Evolutionary conservation across 2,797 vertebrate species (phyloP), one percentile per base, ranked within the genome.

Genomic region (Selene dorsalis): DNA sequence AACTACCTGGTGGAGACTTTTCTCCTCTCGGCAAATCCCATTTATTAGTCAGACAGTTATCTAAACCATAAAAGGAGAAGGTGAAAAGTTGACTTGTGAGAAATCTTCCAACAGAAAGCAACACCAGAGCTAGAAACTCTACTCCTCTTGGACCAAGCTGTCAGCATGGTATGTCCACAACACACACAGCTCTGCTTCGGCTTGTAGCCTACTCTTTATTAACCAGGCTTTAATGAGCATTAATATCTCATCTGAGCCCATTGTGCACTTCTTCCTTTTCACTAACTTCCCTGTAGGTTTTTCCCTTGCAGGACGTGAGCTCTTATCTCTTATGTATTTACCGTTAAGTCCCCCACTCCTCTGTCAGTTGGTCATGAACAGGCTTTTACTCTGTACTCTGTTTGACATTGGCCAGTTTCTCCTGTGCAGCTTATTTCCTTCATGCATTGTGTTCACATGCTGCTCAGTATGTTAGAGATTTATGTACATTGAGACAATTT

Each of bases 101-200:
- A 64, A 28, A 26, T 17, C 17, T 32, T 18, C 55, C 17, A 32
- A 20, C 28, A 10, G 28, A 32, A 74, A 55, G 28, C 57, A 53
- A 72, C 72, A 61, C 48, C 79, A 80, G 75, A 80, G 70, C 66
- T 26, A 0, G 88, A 88, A 86, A 89, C 83, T 73, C 57, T 53
- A 70, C 79, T 73, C 75, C 71, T 73, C 26, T 30, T 47, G 84
- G 76, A 80, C 56, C 35, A 70, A 61, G 82, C 82, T 63, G 83
- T 84, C 85, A 89, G 81, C 87, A 86, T 90, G 90, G 92, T 93
- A 92, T 65, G 91, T 85, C 69, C 83, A 74, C 84, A 78, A 64
- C 45, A 48, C 16, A 45, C 76, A 74, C 82, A 64, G 3, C 43
- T 70, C 22, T 57, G 26, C 48, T n/a, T 70, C 22, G 53, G 26